Percentiles rank a stretch among this genome's conserved stretches.
Evolutionary conservation across 2,113 vertebrate species (phyloP).

Genomic region (Bos indicus): DNA sequence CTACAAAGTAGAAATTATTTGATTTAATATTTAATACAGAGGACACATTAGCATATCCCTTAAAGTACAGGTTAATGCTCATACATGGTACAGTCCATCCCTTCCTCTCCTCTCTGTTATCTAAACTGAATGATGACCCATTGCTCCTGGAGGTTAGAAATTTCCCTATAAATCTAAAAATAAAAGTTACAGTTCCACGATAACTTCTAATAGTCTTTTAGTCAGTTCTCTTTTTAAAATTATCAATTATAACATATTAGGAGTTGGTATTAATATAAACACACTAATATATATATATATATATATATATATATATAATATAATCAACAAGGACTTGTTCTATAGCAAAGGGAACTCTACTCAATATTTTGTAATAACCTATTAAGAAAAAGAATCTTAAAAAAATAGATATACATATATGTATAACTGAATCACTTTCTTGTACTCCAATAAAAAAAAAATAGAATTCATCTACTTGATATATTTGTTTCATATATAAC

Average conservation of each 20-base stretch:
- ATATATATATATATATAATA: background rate
- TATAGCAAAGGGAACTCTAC: background rate
- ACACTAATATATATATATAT: background rate
- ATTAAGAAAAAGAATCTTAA: background rate
- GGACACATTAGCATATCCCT: slow-evolving; percentile 1
- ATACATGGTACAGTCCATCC: background rate
- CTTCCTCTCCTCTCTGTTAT: background rate
- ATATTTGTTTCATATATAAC: background rate
- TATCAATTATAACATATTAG: background rate
- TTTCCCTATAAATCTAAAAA: slow-evolving; percentile 22
- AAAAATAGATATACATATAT: background rate
- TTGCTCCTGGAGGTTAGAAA: slow-evolving; percentile 11
- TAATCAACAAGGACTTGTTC: background rate
- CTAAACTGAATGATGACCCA: background rate
- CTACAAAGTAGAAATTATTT: slow-evolving; percentile 64
- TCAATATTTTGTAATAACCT: background rate
- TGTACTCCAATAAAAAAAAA: background rate
- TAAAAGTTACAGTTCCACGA: background rate
- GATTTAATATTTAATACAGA: slow-evolving; percentile 73
- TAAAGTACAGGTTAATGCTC: background rate
- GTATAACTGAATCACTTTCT: background rate
- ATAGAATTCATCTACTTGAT: background rate
- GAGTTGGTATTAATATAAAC: background rate
- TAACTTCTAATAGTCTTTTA: slow-evolving; percentile 3
- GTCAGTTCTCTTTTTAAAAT: background rate